Percentiles rank a stretch among this genome's conserved stretches.
Conservation (phyloP, 2,797 vertebrate species). For the Mustela erminea region DNA sequence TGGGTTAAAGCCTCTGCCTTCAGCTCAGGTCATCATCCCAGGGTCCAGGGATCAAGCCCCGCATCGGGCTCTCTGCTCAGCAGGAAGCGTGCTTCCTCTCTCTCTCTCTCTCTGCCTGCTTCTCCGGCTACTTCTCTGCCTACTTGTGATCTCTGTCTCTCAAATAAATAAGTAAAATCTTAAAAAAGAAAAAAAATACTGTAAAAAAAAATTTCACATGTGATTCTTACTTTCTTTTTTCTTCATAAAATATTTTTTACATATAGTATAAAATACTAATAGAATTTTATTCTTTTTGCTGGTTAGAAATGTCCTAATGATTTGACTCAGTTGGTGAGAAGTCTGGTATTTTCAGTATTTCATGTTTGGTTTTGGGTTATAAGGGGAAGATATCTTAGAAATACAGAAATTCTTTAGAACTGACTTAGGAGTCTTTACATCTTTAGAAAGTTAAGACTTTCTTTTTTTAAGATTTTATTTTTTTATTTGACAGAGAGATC, state of each 20-base stretch:
- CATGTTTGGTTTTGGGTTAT: neutral
- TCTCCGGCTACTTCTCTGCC: too few relatives aligned
- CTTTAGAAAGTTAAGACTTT: neutral
- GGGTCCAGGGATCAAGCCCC: too few relatives aligned
- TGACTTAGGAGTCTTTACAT: neutral
- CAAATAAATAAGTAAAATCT: too few relatives aligned
- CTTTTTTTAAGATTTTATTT: too few relatives aligned
- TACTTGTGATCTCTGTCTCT: too few relatives aligned
- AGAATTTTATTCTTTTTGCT: neutral
- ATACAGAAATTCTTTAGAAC: neutral
- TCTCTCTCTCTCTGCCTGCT: too few relatives aligned
- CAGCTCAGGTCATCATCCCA: too few relatives aligned
- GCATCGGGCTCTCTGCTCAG: too few relatives aligned
- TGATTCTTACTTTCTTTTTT: slow-evolving; percentile 1
- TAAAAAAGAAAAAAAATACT: neutral
- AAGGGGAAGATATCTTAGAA: neutral
- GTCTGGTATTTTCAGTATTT: neutral
- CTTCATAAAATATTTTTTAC: neutral
- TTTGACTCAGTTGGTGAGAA: neutral
- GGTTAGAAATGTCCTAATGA: neutral
- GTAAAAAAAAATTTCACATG: neutral
- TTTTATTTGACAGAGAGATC: too few relatives aligned
- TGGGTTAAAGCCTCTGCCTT: too few relatives aligned
- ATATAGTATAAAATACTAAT: neutral
- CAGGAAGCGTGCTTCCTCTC: too few relatives aligned